phyloP scores from a whole-genome alignment of 2,797 vertebrate genomes.

The Mallotus villosus region DNA sequence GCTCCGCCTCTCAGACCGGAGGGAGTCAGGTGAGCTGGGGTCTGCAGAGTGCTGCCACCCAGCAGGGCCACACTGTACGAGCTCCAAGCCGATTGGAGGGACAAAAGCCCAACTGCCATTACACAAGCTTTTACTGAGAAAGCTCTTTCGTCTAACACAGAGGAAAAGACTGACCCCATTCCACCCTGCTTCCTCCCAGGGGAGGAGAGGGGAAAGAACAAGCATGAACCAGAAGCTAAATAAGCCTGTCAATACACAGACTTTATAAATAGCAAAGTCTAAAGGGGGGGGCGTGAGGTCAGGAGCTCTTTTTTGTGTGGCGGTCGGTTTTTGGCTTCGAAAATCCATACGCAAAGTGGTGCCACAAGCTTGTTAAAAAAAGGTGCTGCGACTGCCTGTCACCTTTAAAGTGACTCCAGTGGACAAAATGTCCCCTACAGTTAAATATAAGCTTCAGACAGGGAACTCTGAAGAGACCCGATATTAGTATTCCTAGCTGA shows the following conservation, averaged over 20 bases:
- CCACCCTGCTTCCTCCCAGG: neutral
- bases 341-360: neutral
- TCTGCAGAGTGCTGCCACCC: neutral
- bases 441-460: neutral
- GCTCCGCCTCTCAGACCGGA: neutral
- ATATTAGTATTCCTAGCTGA: neutral
- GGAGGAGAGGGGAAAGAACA: neutral
- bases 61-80: neutral
- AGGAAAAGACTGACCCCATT: neutral
- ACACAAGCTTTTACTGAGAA: slow-evolving; percentile 10
- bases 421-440: neutral
- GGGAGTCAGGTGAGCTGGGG: neutral
- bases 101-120: neutral
- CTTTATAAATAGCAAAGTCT: neutral
- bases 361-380: neutral
- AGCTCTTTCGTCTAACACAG: slow-evolving; percentile 8
- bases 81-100: neutral
- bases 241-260: neutral
- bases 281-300: neutral
- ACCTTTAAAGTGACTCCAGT: neutral
- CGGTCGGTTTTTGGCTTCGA: neutral
- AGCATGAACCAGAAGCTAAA: slow-evolving; percentile 6
- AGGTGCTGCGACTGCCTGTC: neutral
- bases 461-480: too few species aligned
- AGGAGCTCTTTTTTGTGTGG: neutral